Conservation (phyloP, 2,797 vertebrate species). For the Chrysocyon brachyurus region DNA sequence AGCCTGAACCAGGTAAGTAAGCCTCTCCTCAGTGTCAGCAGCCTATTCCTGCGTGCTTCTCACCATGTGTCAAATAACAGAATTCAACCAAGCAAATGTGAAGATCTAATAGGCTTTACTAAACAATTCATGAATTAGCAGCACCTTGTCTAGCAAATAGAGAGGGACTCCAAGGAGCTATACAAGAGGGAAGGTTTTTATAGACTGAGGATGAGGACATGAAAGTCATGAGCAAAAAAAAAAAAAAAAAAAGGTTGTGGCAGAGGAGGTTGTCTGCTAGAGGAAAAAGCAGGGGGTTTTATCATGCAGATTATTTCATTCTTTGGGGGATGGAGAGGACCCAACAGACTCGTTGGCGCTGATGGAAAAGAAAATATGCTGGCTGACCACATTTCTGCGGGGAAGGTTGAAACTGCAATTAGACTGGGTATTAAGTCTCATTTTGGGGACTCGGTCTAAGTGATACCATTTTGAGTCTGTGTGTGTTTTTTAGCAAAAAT, state of each 20-base stretch:
- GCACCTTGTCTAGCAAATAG: not conserved
- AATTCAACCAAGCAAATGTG: not conserved
- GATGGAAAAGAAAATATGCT: not conserved
- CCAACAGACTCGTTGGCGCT: not conserved
- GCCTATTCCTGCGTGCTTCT: constrained; percentile 19
- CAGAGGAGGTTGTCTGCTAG: not conserved
- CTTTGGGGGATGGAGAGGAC: not conserved
- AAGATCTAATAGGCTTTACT: not conserved
- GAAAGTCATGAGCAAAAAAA: not conserved
- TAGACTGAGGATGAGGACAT: not conserved
- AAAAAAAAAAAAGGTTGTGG: not conserved
- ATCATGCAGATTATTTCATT: not conserved
- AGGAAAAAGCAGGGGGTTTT: not conserved
- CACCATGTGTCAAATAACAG: not conserved
- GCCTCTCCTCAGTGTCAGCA: not conserved
- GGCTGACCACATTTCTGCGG: not conserved
- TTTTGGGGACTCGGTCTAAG: not conserved
- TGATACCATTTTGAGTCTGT: not conserved
- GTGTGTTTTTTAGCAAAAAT: not conserved
- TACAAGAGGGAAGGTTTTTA: not conserved
- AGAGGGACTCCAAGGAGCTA: not conserved
- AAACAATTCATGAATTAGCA: not conserved
- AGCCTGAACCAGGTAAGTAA: constrained; percentile 89
- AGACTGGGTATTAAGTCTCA: not conserved
- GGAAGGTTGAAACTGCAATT: not conserved